Evolutionary conservation across 2,797 vertebrate genomes (phyloP), one percentile per base, ranked within the genome.

Genomic region (Rhinophrynus dorsalis): DNA sequence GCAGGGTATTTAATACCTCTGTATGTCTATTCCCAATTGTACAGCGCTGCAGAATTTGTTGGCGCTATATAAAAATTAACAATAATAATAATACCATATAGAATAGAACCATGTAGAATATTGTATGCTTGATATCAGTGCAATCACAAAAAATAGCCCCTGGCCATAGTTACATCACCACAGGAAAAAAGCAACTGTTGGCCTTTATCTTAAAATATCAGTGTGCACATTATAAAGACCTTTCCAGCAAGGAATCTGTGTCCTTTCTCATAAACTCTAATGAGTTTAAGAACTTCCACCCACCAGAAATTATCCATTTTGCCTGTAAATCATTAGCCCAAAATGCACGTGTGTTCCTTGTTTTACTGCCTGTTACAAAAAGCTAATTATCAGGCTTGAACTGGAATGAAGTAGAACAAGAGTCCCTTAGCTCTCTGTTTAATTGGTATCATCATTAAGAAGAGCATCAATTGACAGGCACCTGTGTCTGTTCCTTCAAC

Each of bases 281-380:
- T 66, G 17, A 42, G 35, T 18, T 55, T 32, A 7, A 47, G 38
- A 47, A 40, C 45, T 57, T 63, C 38, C 37, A 26, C 23, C 44
- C 62, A 24, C 12, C 26, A 64, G 45, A 23, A 42, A 54, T 50
- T 18, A 69, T 4, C 66, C 47, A 54, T 32, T 42, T 52, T 60
- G 21, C 37, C 66, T 68, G 54, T 66, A 66, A 66, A 73, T 73
- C 44, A 73, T 73, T 66, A 65, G 40, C 55, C 32, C 29, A 44
- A 42, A 66, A 73, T 42, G 42, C 61, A 72, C 21, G 45, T 26
- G 21, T 51, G 54, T 33, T 33, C 54, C 64, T 60, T 66, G 62
- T 47, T 66, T 66, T 73, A 59, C 26, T 27, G 54, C 55, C 45
- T 44, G 47, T 73, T 37, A 73, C 38, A 20, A 66, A 65, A 21